Evolutionary conservation across 1,140 invertebrate species (phyloP), one percentile per base, ranked within the genome.

Genomic region (Rhopalosiphum padi): DNA sequence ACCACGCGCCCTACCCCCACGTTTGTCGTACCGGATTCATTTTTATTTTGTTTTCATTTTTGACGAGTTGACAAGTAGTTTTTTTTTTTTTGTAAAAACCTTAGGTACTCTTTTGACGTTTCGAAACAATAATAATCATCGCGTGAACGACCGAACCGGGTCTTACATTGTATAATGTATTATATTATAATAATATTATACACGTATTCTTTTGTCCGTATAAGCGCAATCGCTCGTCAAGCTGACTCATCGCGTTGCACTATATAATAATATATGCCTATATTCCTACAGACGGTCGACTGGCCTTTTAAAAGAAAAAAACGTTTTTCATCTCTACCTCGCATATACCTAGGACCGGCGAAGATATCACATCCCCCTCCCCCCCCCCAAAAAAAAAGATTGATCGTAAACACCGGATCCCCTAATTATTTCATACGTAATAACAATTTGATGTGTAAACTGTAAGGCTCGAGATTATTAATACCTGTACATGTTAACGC

Each of bases 1-100:
- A 85, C 41, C 83, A 23, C 83, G 23, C 8, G 41, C 9, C 82
- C 15, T 68, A 68, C 30, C 30, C 43, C 25, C 41, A 7, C n/a
- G 46, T 88, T 88, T 43, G 87, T 88, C n/a, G 30, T 53, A 37
- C 46, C 87, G 46, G 87, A 51, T 86, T 86, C 85, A 1, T 43
- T 86, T 85, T 30, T 55, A 55, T 55, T 37, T 43, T 83, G 77
- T 88, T 48, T 87, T n/a, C 46, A 35, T 88, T 53, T 88, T 51
- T 88, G 87, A 88, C 46, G 46, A 88, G 87, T 88, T 88, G 87
- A 88, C 87, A 88, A 35, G 87, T 53, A 88, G 85, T 41, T 77
- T 55, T 60, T 83, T n/a, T 83, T 83, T 86, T 86, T 86, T 51
- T 48, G 46, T 51, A 53, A 88, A 88, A 88, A 35, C 48, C 8